phyloP scores from a whole-genome alignment of 2,797 vertebrate genomes.

The Lophius americanus region DNA sequence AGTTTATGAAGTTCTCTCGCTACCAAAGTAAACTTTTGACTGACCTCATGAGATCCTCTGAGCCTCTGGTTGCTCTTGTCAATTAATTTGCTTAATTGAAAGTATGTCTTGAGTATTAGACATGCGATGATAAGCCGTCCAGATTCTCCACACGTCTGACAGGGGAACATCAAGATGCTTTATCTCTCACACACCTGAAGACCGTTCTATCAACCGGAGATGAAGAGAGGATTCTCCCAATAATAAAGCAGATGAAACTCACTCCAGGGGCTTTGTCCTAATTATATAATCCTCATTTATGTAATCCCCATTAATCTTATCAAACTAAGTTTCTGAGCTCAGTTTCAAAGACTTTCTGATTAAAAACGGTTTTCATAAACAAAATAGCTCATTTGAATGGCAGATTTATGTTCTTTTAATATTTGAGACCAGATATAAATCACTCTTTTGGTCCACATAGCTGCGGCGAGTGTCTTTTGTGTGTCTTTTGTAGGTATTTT shows the following conservation, averaged over 20 bases:
- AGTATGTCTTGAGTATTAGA: constrained; percentile 35
- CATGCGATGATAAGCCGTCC: constrained; percentile 32
- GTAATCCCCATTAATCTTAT: constrained; percentile 40
- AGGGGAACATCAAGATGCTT: constrained; percentile 15
- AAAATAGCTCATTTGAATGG: background rate
- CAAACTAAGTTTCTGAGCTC: constrained; percentile 7
- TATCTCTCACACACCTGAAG: constrained; percentile 29
- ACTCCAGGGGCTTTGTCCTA: constrained; percentile 29
- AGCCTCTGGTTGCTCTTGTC: constrained; percentile 19
- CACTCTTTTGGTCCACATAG: background rate
- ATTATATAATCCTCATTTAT: constrained; percentile 32
- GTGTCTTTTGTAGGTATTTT: constrained; percentile 24
- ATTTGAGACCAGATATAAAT: constrained; percentile 10
- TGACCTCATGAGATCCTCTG: constrained; percentile 7
- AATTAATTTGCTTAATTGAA: constrained; percentile 50
- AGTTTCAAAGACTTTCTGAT: background rate
- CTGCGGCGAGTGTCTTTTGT: constrained; percentile 2
- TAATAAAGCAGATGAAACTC: constrained; percentile 35
- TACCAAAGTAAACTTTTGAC: constrained; percentile 19
- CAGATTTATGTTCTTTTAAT: background rate
- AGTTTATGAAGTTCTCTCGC: no score
- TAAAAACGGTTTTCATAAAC: constrained; percentile 16
- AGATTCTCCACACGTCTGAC: constrained; percentile 24
- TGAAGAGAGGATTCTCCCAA: constrained; percentile 20
- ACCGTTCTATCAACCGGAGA: constrained; percentile 1